Percentiles rank a stretch among this genome's conserved stretches.
phyloP scores from a whole-genome alignment of 1,140 invertebrate species.

The Trichonephila inaurata region DNA sequence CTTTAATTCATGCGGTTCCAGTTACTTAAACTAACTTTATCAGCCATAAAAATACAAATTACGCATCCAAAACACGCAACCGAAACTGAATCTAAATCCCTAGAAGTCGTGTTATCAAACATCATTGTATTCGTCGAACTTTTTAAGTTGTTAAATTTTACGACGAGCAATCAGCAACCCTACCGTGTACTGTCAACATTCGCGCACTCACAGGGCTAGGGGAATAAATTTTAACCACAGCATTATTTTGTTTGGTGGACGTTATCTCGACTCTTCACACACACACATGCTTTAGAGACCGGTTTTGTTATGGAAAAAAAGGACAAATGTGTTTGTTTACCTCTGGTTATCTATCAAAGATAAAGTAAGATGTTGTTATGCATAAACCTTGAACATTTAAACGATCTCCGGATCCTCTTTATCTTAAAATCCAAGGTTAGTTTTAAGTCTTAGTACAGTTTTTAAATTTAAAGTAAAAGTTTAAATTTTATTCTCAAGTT shows the following conservation, averaged over 20 bases:
- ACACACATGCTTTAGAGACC: neutral
- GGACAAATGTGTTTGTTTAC: constrained; percentile 5
- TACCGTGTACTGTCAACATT: neutral
- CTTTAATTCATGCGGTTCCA: too few species aligned
- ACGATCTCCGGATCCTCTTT: too few species aligned
- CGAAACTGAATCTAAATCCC: too few species aligned
- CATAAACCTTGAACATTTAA: neutral
- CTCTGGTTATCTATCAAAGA: neutral
- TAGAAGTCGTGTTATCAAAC: too few species aligned
- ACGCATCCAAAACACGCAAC: too few species aligned
- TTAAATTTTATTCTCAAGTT: too few species aligned
- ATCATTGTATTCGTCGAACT: neutral
- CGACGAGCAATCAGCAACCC: neutral
- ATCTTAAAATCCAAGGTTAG: too few species aligned
- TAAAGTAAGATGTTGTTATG: neutral
- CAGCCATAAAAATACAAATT: too few species aligned
- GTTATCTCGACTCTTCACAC: neutral
- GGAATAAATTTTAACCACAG: neutral
- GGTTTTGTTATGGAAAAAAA: neutral
- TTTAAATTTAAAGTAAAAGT: too few species aligned
- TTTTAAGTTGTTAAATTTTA: neutral
- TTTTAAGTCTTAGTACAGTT: too few species aligned
- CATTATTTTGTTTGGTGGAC: neutral
- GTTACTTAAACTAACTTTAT: too few species aligned
- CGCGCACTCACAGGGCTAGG: neutral